Evolutionary conservation across 2,888 invertebrate species (phyloP), one percentile per base, ranked within the genome.

Genomic region (Heliconius erato): DNA sequence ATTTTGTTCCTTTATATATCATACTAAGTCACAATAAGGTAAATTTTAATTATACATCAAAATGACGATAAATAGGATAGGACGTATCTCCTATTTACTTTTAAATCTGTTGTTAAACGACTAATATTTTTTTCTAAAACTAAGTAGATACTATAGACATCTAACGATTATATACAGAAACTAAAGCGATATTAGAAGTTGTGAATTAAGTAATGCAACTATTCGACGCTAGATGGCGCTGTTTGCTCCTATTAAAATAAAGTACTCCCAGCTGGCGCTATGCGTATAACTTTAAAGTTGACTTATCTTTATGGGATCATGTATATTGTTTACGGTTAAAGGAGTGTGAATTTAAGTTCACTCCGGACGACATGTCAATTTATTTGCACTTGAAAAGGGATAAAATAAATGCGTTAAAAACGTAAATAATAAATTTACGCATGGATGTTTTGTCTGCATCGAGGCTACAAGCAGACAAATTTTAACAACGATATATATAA

Each of bases 181-280:
- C n/a, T 63, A 80, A 26, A 28, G 26, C 40, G 1, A 28, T 32
- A 65, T 77, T 40, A 74, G 11, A 9, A 19, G 19, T 26, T 32
- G 35, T 16, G 4, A 74, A 49, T 49, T 19, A 54, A 14, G 28
- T 74, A 77, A 54, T 84, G 63, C 71, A 28, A 23, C 81, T 82
- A 83, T 63, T 83, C 63, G 19, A 16, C 81, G 35, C 68, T 83
- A 85, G 86, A 82, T 86, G 86, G 83, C 83, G 40, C 14, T 49
- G 44, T 6, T 67, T 78, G 9, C 16, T 65, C 9, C 11, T 6
- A 6, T 12, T 44, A 26, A 26, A 49, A 16, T 67, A 7, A 40
- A 3, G 0, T n/a, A n/a, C 6, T 35, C 7, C 6, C n/a, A 76
- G 76, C 6, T 76, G 76, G 76, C 76, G 76, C 32, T 63, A n/a